Conservation (phyloP, 2,888 invertebrate species). For the Agrotis ipsilon region DNA sequence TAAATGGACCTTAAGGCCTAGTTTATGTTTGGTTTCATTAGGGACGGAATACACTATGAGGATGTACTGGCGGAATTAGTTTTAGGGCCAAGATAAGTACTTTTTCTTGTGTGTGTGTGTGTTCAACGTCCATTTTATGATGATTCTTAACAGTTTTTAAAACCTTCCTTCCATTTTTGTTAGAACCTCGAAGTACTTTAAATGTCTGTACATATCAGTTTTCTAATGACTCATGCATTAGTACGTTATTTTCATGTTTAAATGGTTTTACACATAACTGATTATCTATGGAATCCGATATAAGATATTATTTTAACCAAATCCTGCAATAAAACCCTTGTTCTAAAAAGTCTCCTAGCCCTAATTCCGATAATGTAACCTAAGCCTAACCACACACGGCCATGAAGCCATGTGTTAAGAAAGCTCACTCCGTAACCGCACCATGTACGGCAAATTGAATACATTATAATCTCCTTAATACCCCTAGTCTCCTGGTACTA, state of each 20-base stretch:
- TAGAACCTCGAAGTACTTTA: too few species aligned
- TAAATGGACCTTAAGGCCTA: constrained; percentile 56
- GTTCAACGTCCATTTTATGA: too few species aligned
- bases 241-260: too few species aligned
- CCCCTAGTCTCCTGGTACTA: constrained; percentile 19
- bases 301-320: not conserved
- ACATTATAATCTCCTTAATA: constrained; percentile 57
- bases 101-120: too few species aligned
- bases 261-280: too few species aligned
- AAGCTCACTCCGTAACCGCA: constrained; percentile 33
- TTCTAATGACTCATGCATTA: too few species aligned
- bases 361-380: constrained; percentile 29
- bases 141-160: too few species aligned
- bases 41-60: constrained; percentile 8
- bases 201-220: too few species aligned
- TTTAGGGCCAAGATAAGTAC: too few species aligned
- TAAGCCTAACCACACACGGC: constrained; percentile 24
- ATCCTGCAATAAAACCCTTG: not conserved
- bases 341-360: constrained; percentile 1
- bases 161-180: too few species aligned
- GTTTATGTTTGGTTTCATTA: constrained; percentile 41
- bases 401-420: constrained; percentile 46
- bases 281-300: too few species aligned
- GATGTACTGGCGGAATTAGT: not conserved
- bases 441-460: constrained; percentile 60